Percentiles rank a stretch among this genome's conserved stretches.
phyloP scores from a whole-genome alignment of 2,113 vertebrate species.

The Anser brachyrhynchus region DNA sequence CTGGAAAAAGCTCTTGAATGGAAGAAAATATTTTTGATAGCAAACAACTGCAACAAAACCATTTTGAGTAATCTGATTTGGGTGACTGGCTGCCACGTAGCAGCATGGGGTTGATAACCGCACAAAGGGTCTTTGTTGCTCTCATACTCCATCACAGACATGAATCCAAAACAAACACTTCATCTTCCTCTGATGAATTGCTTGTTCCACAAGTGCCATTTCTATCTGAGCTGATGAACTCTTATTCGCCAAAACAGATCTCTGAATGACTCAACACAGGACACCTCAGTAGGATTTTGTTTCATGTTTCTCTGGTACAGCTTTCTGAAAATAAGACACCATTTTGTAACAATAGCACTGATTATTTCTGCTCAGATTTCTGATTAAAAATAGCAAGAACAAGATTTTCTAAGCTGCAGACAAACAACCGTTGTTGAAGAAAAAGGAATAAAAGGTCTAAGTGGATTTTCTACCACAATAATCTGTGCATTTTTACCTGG shows the following conservation, averaged over 20 bases:
- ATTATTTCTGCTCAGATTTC: not conserved
- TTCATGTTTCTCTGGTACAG: not conserved
- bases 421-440: not conserved
- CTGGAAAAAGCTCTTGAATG: not conserved
- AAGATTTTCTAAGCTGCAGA: not conserved
- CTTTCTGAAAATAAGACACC: not conserved
- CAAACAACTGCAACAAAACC: not conserved
- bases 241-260: not conserved
- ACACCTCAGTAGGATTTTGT: not conserved
- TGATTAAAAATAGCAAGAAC: not conserved
- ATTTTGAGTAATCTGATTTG: not conserved
- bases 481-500: not conserved
- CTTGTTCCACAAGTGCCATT: not conserved
- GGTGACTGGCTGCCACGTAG: not conserved
- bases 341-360: not conserved
- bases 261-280: not conserved
- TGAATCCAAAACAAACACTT: not conserved
- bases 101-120: not conserved
- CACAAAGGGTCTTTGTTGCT: not conserved
- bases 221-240: not conserved
- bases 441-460: not conserved
- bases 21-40: not conserved
- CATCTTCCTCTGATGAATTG: fast-evolving
- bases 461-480: not conserved
- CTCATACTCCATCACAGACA: not conserved